Conservation (phyloP, 2,797 vertebrate species). For the Cygnus olor region DNA sequence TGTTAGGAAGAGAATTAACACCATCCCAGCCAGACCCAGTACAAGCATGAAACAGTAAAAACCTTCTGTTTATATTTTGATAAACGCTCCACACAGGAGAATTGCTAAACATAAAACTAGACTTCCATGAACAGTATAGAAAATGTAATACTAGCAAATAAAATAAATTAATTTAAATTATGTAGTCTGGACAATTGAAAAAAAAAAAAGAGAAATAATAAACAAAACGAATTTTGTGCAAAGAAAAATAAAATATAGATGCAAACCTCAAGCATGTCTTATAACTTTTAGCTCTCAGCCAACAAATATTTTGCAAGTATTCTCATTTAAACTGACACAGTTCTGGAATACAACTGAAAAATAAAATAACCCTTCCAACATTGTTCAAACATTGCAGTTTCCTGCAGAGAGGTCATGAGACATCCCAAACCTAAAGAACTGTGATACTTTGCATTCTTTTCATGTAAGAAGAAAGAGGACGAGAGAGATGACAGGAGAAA, state of each 20-base stretch:
- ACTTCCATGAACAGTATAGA: neutral
- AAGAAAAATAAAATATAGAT: neutral
- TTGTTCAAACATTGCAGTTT: neutral
- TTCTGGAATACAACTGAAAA: conserved; percentile 14
- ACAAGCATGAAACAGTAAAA: neutral
- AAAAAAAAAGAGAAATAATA: neutral
- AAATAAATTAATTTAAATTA: neutral
- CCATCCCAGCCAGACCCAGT: neutral
- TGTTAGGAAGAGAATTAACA: neutral
- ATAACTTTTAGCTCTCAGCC: neutral
- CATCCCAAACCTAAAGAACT: conserved; percentile 31
- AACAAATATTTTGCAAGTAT: conserved; percentile 14
- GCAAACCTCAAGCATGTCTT: neutral
- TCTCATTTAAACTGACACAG: conserved; percentile 28
- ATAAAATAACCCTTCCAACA: neutral
- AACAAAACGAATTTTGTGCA: neutral
- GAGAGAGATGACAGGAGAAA: conserved; percentile 49
- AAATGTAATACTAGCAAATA: neutral
- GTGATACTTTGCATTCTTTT: conserved; percentile 53
- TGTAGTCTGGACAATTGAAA: neutral
- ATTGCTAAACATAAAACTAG: neutral
- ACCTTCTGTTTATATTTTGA: neutral
- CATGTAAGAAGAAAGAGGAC: conserved; percentile 30
- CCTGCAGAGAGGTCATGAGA: conserved; percentile 34
- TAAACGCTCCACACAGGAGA: neutral